A percentile compares a stretch with the other conserved stretches of the same genome.
Evolutionary conservation across 2,113 vertebrate species (phyloP).

Genomic region (Apaloderma vittatum): DNA sequence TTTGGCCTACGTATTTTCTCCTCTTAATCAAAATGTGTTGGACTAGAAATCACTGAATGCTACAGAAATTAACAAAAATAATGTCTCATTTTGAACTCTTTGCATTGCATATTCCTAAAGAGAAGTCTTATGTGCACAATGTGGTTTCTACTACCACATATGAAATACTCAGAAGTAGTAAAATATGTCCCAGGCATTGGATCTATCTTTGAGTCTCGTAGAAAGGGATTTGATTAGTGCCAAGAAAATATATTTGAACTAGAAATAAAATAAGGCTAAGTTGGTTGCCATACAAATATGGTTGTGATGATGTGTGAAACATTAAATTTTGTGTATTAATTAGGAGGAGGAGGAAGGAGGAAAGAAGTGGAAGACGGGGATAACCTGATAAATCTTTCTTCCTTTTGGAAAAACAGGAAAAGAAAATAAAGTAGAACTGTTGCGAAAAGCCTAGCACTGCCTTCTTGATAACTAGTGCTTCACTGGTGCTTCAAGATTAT

Average conservation of each 20-base stretch:
- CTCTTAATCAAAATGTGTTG: neutral
- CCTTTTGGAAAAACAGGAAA: neutral
- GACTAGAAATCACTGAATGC: neutral
- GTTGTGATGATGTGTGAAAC: neutral
- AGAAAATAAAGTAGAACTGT: neutral
- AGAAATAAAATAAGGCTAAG: neutral
- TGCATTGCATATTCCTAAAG: neutral
- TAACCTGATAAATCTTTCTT: neutral
- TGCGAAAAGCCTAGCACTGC: neutral
- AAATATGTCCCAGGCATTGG: neutral
- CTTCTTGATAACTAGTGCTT: neutral
- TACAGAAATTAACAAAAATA: neutral
- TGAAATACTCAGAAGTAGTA: neutral
- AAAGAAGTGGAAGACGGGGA: neutral
- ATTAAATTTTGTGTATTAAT: neutral
- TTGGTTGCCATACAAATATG: neutral
- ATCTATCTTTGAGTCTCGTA: neutral
- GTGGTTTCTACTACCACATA: neutral
- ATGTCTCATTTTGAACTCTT: neutral
- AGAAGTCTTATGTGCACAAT: neutral
- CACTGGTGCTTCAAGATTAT: neutral
- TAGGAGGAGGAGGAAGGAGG: neutral
- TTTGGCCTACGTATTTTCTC: neutral
- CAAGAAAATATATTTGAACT: neutral
- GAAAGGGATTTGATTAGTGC: neutral